These are phyloP conservation scores for Lineus longissimus DNA, from an alignment of 1,140 invertebrate species.

Conservation along the genomic window DNA sequence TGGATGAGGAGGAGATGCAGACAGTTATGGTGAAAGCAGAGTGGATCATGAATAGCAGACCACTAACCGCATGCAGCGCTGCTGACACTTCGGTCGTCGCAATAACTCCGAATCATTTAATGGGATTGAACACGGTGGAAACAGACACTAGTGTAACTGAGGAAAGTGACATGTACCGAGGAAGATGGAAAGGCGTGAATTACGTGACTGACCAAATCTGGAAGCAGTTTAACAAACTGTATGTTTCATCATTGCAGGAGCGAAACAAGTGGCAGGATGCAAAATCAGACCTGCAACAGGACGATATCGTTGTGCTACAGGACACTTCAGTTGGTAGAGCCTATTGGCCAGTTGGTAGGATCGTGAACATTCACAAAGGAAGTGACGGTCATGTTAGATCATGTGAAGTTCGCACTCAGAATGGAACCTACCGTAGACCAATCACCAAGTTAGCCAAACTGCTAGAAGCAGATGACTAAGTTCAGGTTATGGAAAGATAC, in stretches of 20 bases:
- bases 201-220: neutral
- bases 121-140: constrained; percentile 1
- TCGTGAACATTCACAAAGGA: neutral
- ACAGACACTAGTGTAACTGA: neutral
- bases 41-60: neutral
- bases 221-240: neutral
- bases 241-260: neutral
- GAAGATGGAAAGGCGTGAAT: neutral
- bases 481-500: too few species aligned
- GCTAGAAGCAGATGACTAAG: neutral
- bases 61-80: neutral
- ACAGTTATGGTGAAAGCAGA: neutral
- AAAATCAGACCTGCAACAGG: neutral
- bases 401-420: neutral
- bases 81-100: neutral
- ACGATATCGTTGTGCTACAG: neutral
- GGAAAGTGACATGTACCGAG: neutral
- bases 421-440: neutral
- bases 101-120: constrained; percentile 2
- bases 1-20: neutral
- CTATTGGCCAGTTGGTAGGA: constrained; percentile 2
- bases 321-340: neutral
- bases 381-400: neutral
- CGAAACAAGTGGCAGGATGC: neutral
- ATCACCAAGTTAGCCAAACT: constrained; percentile 2